Conservation (phyloP, 2,797 vertebrate genomes). For the Anabas testudineus region DNA sequence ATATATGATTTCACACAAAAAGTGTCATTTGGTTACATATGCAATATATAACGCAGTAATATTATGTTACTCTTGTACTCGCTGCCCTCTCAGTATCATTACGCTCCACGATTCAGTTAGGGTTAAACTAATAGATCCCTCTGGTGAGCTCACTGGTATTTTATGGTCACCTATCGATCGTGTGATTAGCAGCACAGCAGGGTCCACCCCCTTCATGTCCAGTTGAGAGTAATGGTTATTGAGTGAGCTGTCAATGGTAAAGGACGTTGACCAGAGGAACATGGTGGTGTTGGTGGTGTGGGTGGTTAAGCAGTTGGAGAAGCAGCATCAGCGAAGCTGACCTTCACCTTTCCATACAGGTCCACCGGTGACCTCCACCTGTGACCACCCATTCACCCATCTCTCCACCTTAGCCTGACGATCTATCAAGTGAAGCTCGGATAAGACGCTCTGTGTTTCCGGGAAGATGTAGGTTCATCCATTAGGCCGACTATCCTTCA, state of each 20-base stretch:
- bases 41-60: neutral
- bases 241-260: conserved; percentile 75
- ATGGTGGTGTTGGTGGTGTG: conserved; percentile 32
- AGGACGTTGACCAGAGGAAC: conserved; percentile 65
- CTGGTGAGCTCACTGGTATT: conserved; percentile 66
- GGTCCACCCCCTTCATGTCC: conserved; percentile 72
- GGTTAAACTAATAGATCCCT: conserved; percentile 59
- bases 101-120: conserved; percentile 54
- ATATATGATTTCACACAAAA: conserved; percentile 5
- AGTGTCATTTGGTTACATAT: neutral
- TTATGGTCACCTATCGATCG: conserved; percentile 81
- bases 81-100: conserved; percentile 41
- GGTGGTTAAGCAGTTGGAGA: conserved; percentile 1
- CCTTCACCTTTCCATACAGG: conserved; percentile 67
- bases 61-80: conserved; percentile 13
- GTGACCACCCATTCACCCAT: conserved; percentile 34
- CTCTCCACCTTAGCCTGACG: conserved; percentile 32
- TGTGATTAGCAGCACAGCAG: conserved; percentile 71
- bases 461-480: conserved; percentile 32
- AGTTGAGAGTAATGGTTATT: conserved; percentile 79
- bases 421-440: conserved; percentile 42
- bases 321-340: conserved; percentile 50
- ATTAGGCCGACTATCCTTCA: conserved; percentile 61
- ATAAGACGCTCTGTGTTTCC: conserved; percentile 43
- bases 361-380: conserved; percentile 43